Conservation (phyloP, 2,888 invertebrate genomes). For the Rotaria macrura region DNA sequence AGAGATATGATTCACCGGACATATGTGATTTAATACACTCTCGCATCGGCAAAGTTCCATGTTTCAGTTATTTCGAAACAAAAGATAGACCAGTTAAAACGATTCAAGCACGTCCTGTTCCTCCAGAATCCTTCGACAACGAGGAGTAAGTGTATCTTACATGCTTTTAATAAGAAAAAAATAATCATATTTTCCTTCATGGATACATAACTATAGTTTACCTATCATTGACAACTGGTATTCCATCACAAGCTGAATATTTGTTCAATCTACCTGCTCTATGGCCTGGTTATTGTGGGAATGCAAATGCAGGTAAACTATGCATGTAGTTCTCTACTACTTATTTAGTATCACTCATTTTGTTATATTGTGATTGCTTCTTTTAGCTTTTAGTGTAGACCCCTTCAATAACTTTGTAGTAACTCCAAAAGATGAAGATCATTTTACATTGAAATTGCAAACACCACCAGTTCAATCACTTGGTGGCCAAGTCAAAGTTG, state of each 20-base stretch:
- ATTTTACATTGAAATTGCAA: not conserved
- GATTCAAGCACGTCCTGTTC: not conserved
- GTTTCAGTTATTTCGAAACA: not conserved
- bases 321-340: no score
- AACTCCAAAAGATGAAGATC: not conserved
- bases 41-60: not conserved
- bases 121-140: not conserved
- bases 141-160: not conserved
- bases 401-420: not conserved
- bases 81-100: not conserved
- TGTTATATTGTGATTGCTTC: no score
- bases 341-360: no score
- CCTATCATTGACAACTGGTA: no score
- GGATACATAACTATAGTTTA: no score
- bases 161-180: no score
- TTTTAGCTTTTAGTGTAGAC: no score
- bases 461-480: not conserved
- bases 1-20: not conserved
- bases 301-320: no score
- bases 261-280: no score
- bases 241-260: no score
- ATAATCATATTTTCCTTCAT: no score
- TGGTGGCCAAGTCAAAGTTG: not conserved
- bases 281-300: no score
- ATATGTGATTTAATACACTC: not conserved